Evolutionary conservation across 2,888 invertebrate genomes (phyloP), one percentile per base, ranked within the genome.

Genomic region (Linnaemya vulpina): DNA sequence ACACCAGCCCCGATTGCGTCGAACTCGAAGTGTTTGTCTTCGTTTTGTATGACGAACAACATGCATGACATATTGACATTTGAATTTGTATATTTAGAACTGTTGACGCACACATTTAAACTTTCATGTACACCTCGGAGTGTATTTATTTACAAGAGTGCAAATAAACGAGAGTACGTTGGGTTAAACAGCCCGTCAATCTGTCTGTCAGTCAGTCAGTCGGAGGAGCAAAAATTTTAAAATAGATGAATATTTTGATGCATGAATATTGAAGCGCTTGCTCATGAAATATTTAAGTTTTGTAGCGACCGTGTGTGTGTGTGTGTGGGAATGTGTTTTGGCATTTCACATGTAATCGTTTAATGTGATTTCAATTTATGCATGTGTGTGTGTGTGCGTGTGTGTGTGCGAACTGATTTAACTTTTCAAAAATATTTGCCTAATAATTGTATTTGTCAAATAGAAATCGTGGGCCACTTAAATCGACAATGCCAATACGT

Each of bases 401-500:
- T n/a, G n/a, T n/a, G n/a, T n/a, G 10, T 70, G 51, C 20, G 63
- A 51, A 53, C n/a, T 35, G 62, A 73, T 80, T 77, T 70, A 35
- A 67, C 71, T 51, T 53, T 53, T 55, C 20, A 15, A 60, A 51
- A 51, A 67, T 76, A 79, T 75, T 75, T 75, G 51, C 67, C 60
- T 40, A 70, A 58, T 63, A 63, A 68, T 70, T 58, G 46, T 74
- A 70, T 65, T 75, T 53, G 75, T 63, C 60, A 74, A 68, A 62
- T 78, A 43, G 62, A 62, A 74, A 71, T 65, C 65, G 80, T 76
- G 70, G 77, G 49, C 63, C 65, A 71, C 75, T 76, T 76, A 70
- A 73, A 62, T 74, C 51, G 51, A 51, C 30, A 76, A 77, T 71
- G 25, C 9, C 25, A n/a, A 30, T 49, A 46, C n/a, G 3, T 9